Conservation (phyloP, 2,888 invertebrate species). For the Anthophora plumipes region DNA sequence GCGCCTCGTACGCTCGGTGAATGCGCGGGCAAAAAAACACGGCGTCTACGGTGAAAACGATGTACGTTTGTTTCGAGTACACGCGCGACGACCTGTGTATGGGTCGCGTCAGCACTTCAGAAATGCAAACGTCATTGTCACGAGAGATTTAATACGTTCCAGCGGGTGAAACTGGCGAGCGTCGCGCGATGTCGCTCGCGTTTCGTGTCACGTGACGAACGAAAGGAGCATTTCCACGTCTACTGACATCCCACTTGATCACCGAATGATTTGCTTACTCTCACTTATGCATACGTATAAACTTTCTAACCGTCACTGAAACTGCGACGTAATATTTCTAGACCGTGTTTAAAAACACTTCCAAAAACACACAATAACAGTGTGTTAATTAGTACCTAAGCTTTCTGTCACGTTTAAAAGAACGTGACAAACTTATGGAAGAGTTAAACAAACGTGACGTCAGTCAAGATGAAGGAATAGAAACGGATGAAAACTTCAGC, state of each 20-base stretch:
- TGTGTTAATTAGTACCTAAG: too few species aligned
- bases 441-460: too few species aligned
- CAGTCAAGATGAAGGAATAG: too few species aligned
- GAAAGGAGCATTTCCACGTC: not conserved
- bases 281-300: not conserved
- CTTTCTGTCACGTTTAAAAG: too few species aligned
- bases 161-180: constrained; percentile 25
- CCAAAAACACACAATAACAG: too few species aligned
- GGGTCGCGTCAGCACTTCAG: constrained; percentile 56
- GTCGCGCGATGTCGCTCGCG: not conserved
- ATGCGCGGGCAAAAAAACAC: constrained; percentile 15
- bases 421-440: too few species aligned
- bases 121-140: constrained; percentile 64
- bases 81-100: constrained; percentile 39
- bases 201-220: constrained; percentile 14
- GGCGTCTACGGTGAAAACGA: constrained; percentile 45
- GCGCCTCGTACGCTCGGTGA: constrained; percentile 33
- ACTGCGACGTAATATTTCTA: too few species aligned
- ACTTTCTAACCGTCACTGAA: too few species aligned
- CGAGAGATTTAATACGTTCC: constrained; percentile 53
- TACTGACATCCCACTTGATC: not conserved
- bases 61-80: constrained; percentile 48
- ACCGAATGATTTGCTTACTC: not conserved
- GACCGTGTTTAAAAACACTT: too few species aligned
- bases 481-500: too few species aligned